A percentile compares a stretch with the other conserved stretches of the same genome.
Evolutionary conservation across 2,113 vertebrate genomes (phyloP).

Genomic region (Nothobranchius kuhntae): DNA sequence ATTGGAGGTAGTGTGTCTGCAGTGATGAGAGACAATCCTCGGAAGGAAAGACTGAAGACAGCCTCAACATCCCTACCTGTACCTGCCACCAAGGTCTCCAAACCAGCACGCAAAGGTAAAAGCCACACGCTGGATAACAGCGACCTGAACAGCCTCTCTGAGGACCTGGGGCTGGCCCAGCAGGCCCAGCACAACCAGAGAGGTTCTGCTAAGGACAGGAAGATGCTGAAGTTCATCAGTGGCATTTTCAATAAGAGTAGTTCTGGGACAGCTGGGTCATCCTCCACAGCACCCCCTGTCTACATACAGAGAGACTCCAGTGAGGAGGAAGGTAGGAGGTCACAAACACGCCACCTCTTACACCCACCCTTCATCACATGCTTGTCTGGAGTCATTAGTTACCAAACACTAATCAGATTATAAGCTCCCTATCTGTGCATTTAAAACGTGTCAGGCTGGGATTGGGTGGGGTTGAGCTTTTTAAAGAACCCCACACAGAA

Average conservation of each 20-base stretch:
- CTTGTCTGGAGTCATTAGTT: background rate
- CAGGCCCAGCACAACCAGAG: constrained; percentile 76
- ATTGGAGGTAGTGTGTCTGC: constrained; percentile 40
- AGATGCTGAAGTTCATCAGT: constrained; percentile 97
- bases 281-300: constrained; percentile 74
- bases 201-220: constrained; percentile 88
- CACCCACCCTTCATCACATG: background rate
- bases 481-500: constrained; percentile 20
- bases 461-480: constrained; percentile 48
- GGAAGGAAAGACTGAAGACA: constrained; percentile 78
- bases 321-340: constrained; percentile 81
- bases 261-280: constrained; percentile 68
- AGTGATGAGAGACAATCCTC: constrained; percentile 78
- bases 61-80: constrained; percentile 73
- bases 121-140: constrained; percentile 95
- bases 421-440: constrained; percentile 23
- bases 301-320: constrained; percentile 81
- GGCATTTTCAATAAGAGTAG: constrained; percentile 95
- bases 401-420: constrained; percentile 17
- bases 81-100: constrained; percentile 62
- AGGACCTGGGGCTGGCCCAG: constrained; percentile 76
- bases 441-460: constrained; percentile 17
- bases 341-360: constrained; percentile 10
- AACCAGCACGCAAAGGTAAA: constrained; percentile 87
- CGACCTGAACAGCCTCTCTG: constrained; percentile 86